A percentile compares a stretch with the other conserved stretches of the same genome.
phyloP scores from a whole-genome alignment of 2,888 invertebrate genomes.

The Tipula confusa region DNA sequence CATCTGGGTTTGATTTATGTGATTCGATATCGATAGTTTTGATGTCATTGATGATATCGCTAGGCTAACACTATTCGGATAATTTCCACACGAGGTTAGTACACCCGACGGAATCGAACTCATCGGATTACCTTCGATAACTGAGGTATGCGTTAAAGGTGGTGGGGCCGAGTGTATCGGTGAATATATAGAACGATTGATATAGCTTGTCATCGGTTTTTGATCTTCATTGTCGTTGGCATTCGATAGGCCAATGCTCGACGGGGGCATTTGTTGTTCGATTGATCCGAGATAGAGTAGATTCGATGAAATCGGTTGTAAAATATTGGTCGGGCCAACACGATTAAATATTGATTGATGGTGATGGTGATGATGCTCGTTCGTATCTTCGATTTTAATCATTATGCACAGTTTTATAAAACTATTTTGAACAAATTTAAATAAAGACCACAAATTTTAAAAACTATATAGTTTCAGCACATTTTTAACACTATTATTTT shows the following conservation, averaged over 20 bases:
- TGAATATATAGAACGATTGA: neutral
- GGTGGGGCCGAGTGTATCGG: neutral
- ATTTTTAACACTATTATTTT: neutral
- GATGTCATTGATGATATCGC: slow-evolving; percentile 25
- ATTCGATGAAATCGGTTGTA: slow-evolving; percentile 29
- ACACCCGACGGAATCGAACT: neutral
- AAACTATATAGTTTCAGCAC: neutral
- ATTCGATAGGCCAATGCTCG: neutral
- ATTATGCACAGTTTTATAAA: slow-evolving; percentile 31
- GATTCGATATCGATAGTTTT: slow-evolving; percentile 16
- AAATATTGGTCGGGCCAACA: neutral
- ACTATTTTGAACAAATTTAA: neutral
- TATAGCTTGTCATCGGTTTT: neutral
- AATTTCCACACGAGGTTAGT: slow-evolving; percentile 4
- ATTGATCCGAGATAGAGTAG: neutral
- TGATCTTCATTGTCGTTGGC: neutral
- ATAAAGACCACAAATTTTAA: too few relatives aligned
- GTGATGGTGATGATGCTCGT: slow-evolving; percentile 38
- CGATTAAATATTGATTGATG: slow-evolving; percentile 41
- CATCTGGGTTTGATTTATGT: neutral
- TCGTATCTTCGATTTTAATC: slow-evolving; percentile 36
- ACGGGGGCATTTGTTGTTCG: neutral
- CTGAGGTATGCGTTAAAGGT: neutral
- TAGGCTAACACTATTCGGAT: neutral
- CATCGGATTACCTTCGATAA: slow-evolving; percentile 28